A percentile compares a stretch with the other conserved stretches of the same genome.
Conservation (phyloP, 2,113 vertebrate genomes). For the Pelodiscus sinensis region DNA sequence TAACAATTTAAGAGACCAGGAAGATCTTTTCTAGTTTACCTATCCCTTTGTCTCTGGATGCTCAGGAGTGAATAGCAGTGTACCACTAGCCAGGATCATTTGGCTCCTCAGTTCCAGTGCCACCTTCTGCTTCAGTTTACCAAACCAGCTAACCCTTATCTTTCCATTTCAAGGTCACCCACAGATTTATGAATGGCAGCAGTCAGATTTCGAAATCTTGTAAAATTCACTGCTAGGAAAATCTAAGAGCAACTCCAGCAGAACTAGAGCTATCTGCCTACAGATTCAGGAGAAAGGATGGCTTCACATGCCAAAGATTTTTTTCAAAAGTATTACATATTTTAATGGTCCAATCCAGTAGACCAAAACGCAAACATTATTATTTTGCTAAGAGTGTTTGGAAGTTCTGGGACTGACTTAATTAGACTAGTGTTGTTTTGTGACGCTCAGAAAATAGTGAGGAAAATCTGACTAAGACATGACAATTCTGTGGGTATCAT, state of each 20-base stretch:
- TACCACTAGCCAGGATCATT: not conserved
- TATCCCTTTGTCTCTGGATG: not conserved
- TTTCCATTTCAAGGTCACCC: not conserved
- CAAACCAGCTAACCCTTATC: not conserved
- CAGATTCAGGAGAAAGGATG: not conserved
- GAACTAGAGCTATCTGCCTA: not conserved
- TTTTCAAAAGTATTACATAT: not conserved
- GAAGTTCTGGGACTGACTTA: not conserved
- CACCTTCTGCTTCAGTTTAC: not conserved
- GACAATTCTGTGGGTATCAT: not conserved
- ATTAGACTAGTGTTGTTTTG: not conserved
- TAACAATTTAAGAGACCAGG: not conserved
- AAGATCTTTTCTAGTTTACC: too few species aligned
- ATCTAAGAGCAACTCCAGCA: not conserved
- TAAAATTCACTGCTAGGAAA: not conserved
- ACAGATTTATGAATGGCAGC: not conserved
- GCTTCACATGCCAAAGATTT: not conserved
- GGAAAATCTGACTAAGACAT: too few species aligned
- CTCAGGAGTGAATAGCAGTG: not conserved
- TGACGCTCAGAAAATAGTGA: not conserved
- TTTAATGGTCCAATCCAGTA: not conserved
- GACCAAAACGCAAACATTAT: not conserved
- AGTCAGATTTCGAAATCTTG: fast-evolving
- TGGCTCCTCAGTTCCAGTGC: not conserved
- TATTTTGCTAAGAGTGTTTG: not conserved